Percentiles rank a stretch among this genome's conserved stretches.
phyloP scores from a whole-genome alignment of 2,113 vertebrate species.

The Choloepus hoffmanni region DNA sequence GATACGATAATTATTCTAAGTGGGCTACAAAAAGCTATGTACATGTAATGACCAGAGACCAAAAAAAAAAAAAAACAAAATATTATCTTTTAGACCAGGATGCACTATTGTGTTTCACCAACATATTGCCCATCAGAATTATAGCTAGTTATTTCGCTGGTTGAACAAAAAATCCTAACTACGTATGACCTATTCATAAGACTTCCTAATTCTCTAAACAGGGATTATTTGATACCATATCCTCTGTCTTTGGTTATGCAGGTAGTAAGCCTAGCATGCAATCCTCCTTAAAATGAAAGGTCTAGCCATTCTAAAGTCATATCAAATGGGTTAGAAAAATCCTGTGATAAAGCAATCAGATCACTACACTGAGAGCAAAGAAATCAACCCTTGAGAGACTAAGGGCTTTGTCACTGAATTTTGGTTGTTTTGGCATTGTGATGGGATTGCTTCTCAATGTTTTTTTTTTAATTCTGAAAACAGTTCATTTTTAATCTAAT shows the following conservation, averaged over 20 bases:
- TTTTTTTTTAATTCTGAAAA: not conserved
- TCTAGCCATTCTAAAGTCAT: not conserved
- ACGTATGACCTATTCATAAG: not conserved
- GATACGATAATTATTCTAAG: not conserved
- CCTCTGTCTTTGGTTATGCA: not conserved
- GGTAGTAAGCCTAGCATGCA: not conserved
- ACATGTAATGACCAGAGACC: not conserved
- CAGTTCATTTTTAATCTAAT: not conserved
- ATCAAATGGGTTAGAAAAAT: not conserved
- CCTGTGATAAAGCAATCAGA: not conserved
- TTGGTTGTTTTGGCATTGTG: not conserved
- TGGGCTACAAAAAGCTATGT: not conserved
- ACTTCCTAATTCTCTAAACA: constrained; percentile 37
- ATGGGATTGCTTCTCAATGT: not conserved
- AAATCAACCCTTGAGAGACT: not conserved
- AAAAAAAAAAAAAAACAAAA: not conserved
- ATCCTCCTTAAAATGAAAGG: constrained; percentile 5
- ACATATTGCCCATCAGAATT: not conserved
- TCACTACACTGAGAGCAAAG: not conserved
- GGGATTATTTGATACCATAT: not conserved
- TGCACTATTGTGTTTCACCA: not conserved
- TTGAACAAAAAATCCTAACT: not conserved
- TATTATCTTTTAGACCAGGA: not conserved
- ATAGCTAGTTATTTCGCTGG: not conserved
- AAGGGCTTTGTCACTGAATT: not conserved